Evolutionary conservation across 2,888 invertebrate genomes (phyloP), one percentile per base, ranked within the genome.

Genomic region (Pandemis cinnamomeana): DNA sequence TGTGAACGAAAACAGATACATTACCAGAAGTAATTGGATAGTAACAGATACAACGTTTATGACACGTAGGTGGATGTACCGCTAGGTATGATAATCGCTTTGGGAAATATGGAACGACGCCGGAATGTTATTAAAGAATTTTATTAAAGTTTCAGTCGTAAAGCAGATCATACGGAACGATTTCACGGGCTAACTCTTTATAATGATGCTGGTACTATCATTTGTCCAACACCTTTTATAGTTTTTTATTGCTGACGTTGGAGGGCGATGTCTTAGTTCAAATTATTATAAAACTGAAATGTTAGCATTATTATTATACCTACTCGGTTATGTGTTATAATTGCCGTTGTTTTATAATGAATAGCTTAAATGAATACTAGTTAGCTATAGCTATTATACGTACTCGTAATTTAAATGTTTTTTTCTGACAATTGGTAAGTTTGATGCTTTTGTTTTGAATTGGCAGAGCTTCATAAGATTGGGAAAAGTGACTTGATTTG

Each of bases 121-220:
- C 70, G 90, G 90, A 91, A 91, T 90, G 89, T 88, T 89, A 91
- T 90, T 89, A 90, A 86, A 89, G 81, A 88, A 87, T 91, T 90
- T 91, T 91, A 91, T 91, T 88, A 86, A 87, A 89, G 86, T 83
- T 85, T 78, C 76, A 83, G 86, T 89, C 89, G 85, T 91, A 91
- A 92, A 92, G 78, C 80, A 83, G 88, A 89, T 86, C 87, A 83
- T 87, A 86, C 81, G 83, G 80, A 81, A 82, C 81, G 83, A 82
- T 85, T 85, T 78, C 62, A 76, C 61, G 68, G 80, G 82, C 61
- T 74, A 67, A 67, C 71, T 74, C 74, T 71, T 67, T 74, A 71
- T 71, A 74, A 74, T 74, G 74, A 73, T 74, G 66, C 61, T 71
- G 55, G 74, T 46, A 70, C 74, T 62, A 71, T 70, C 74, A 74